Evolutionary conservation across 2,113 vertebrate species (phyloP).

Genomic region (Sinocyclocheilus maitianheensis): DNA sequence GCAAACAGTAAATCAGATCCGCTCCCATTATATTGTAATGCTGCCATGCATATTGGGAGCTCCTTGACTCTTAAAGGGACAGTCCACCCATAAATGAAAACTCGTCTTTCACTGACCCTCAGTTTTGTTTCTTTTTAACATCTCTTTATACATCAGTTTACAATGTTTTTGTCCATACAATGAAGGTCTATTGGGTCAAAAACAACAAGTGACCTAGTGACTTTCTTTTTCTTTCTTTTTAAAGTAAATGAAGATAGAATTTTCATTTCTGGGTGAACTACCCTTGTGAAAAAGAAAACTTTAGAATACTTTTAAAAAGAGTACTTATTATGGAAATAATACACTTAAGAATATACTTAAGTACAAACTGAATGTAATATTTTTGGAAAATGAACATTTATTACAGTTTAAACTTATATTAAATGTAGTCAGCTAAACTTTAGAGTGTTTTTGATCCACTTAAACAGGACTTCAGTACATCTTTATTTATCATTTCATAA

Average conservation of each 20-base stretch:
- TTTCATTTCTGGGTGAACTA: not conserved
- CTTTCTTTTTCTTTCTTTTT: too few relatives aligned
- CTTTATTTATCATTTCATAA: not conserved
- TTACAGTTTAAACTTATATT: not conserved
- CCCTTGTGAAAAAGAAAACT: not conserved
- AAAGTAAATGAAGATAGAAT: not conserved
- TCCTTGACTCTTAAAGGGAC: not conserved
- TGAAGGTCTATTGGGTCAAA: not conserved
- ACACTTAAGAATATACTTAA: not conserved
- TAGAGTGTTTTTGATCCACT: not conserved
- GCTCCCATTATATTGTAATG: not conserved
- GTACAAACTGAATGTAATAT: not conserved
- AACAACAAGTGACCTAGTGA: too few relatives aligned
- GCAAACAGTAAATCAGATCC: not conserved
- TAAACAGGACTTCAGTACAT: not conserved
- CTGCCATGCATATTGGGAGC: constrained; percentile 10
- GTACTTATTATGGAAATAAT: not conserved
- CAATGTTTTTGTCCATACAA: not conserved
- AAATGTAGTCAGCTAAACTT: not conserved
- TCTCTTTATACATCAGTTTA: not conserved
- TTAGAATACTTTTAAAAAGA: not conserved
- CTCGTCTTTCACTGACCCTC: not conserved
- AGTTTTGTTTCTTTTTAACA: not conserved
- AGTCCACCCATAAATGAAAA: not conserved
- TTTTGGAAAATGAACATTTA: not conserved